Percentiles rank a stretch among this genome's conserved stretches.
Conservation (phyloP, 1,140 invertebrate species). For the Dendroctonus valens region DNA sequence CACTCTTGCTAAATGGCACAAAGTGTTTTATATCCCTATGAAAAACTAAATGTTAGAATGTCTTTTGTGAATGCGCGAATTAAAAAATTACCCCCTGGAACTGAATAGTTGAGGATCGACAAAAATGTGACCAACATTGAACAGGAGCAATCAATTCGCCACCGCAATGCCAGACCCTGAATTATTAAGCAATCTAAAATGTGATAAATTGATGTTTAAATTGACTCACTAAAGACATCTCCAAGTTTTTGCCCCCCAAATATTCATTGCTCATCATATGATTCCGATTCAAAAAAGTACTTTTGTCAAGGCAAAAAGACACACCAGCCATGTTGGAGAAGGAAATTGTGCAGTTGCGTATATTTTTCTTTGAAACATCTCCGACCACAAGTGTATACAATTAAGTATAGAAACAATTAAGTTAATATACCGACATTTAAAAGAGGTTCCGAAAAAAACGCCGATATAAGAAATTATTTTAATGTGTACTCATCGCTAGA, state of each 20-base stretch:
- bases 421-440: neutral
- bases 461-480: too few species aligned
- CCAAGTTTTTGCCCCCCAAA: constrained; percentile 98
- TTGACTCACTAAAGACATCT: constrained; percentile 71
- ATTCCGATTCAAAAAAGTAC: constrained; percentile 89
- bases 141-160: constrained; percentile 90
- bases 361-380: constrained; percentile 60
- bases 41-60: neutral
- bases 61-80: neutral
- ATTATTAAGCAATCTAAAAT: constrained; percentile 2
- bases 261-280: constrained; percentile 89
- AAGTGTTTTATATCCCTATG: constrained; percentile 70
- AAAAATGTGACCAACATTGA: constrained; percentile 98
- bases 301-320: constrained; percentile 86
- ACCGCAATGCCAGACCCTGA: constrained; percentile 90
- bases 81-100: constrained; percentile 67
- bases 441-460: neutral
- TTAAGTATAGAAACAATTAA: constrained; percentile 2
- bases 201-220: neutral
- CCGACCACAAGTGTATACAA: constrained; percentile 69
- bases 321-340: constrained; percentile 97
- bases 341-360: constrained; percentile 74
- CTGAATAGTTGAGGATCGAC: constrained; percentile 92
- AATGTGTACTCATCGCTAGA: too few species aligned
- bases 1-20: constrained; percentile 82